These are phyloP conservation scores for Drosophila malerkotliana DNA, from an alignment of 1,140 invertebrate genomes.

Conservation along the genomic window DNA sequence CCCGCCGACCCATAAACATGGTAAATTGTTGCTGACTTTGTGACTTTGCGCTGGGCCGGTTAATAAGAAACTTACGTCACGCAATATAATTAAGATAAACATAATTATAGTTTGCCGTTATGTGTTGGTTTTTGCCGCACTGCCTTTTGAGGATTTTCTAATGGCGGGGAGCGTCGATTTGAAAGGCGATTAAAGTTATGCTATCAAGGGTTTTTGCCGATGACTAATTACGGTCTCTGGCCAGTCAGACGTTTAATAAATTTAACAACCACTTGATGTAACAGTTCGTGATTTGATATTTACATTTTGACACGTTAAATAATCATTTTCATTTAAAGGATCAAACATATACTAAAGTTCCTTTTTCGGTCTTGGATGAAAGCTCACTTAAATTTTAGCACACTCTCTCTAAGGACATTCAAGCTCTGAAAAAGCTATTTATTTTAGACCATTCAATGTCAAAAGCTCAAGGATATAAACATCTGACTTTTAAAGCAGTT, in stretches of 20 bases:
- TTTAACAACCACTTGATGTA: neutral
- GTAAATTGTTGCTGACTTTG: conserved; percentile 70
- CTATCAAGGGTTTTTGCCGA: conserved; percentile 17
- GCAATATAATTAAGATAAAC: conserved; percentile 83
- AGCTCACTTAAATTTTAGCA: neutral
- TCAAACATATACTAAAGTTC: neutral
- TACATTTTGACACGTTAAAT: neutral
- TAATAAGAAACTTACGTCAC: conserved; percentile 80
- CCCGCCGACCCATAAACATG: conserved; percentile 45
- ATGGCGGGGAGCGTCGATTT: conserved; percentile 26
- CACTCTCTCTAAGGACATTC: neutral
- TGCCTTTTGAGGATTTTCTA: conserved; percentile 48
- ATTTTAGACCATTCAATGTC: neutral
- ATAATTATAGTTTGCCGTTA: conserved; percentile 78
- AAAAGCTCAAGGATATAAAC: neutral
- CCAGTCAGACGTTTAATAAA: neutral
- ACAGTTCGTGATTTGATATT: neutral
- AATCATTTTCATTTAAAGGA: neutral
- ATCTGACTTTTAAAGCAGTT: neutral
- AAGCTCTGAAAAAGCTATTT: neutral
- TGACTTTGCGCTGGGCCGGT: conserved; percentile 70
- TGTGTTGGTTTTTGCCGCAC: conserved; percentile 55
- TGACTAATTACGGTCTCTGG: neutral
- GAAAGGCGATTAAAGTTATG: conserved; percentile 58
- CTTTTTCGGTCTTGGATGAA: neutral